Percentiles rank a stretch among this genome's conserved stretches.
These are phyloP conservation scores for Pomatorhinus ruficollis DNA, from an alignment of 2,113 vertebrate species.

Conservation along the genomic window DNA sequence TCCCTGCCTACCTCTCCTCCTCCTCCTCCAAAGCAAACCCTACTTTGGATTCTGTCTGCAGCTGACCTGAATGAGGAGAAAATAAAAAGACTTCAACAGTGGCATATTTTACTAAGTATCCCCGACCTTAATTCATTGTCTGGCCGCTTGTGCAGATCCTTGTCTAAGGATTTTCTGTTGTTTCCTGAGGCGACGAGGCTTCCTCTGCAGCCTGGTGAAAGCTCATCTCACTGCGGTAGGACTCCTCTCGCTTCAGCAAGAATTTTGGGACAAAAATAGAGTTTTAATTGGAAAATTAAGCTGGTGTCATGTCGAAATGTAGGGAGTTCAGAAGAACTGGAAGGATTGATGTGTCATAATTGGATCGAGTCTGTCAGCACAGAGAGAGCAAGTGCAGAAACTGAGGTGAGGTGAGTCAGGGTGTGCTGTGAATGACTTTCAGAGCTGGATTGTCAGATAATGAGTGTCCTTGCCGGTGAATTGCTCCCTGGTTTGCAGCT, in stretches of 20 bases:
- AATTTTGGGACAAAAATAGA: not conserved
- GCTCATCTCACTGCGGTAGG: not conserved
- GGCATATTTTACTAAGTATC: not conserved
- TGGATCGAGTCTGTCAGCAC: not conserved
- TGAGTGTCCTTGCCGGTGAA: not conserved
- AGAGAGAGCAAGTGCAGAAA: not conserved
- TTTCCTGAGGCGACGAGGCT: not conserved
- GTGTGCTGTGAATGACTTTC: not conserved
- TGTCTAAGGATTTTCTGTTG: not conserved
- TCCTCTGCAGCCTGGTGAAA: not conserved
- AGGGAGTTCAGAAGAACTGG: not conserved
- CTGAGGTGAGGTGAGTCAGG: not conserved
- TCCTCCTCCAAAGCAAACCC: not conserved
- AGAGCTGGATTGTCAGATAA: not conserved
- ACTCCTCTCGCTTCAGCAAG: not conserved
- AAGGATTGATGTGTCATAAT: fast-evolving
- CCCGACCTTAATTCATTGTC: not conserved
- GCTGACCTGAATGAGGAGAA: not conserved
- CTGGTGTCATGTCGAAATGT: not conserved
- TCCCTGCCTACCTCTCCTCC: not conserved
- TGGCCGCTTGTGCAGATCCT: not conserved
- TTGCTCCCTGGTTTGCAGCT: not conserved
- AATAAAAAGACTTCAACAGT: not conserved
- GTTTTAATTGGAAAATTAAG: not conserved
- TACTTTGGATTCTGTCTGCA: not conserved